phyloP scores from a whole-genome alignment of 2,888 invertebrate species.

The Hyppa rectilinea region DNA sequence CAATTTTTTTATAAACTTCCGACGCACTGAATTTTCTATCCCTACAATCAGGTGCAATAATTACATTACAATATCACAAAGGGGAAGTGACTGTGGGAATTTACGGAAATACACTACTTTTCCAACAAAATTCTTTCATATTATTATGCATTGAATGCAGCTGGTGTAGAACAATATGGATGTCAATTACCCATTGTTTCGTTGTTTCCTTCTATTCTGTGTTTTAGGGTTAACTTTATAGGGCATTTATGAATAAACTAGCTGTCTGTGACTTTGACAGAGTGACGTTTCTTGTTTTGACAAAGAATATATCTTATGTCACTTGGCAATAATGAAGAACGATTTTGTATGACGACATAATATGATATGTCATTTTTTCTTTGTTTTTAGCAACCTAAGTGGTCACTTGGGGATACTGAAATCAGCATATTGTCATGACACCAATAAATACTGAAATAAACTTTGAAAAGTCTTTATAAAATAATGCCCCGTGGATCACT shows the following conservation, averaged over 20 bases:
- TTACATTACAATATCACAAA: conserved; percentile 73
- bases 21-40: conserved; percentile 70
- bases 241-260: background rate
- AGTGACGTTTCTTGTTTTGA: background rate
- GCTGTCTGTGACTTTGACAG: background rate
- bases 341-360: background rate
- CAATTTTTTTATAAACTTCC: background rate
- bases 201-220: conserved; percentile 42
- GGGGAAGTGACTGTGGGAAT: conserved; percentile 72
- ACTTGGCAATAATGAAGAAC: background rate
- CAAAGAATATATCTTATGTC: background rate
- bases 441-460: background rate
- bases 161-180: conserved; percentile 58
- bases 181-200: conserved; percentile 53
- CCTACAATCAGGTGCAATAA: conserved; percentile 78
- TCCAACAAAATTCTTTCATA: conserved; percentile 61
- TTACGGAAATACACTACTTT: conserved; percentile 64
- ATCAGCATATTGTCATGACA: background rate
- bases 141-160: conserved; percentile 58
- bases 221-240: conserved; percentile 16
- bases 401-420: background rate
- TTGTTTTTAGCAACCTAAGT: background rate
- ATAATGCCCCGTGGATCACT: background rate
- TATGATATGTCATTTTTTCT: background rate
- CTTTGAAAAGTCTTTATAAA: background rate